Conservation (phyloP, 2,113 vertebrate genomes). For the Danionella cerebrum region DNA sequence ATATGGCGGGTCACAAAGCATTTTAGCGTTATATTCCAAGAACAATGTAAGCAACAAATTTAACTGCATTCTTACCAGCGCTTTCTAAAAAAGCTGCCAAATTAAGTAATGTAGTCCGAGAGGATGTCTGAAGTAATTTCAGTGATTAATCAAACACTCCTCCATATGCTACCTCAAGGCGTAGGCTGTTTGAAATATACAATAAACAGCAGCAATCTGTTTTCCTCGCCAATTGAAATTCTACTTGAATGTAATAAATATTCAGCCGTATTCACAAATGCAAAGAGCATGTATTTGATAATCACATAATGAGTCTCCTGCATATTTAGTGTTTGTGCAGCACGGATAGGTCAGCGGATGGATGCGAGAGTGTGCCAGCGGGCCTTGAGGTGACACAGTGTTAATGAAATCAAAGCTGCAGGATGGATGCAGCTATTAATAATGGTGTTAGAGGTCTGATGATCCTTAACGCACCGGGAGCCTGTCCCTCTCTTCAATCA, state of each 20-base stretch:
- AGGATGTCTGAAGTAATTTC: constrained; percentile 2
- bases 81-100: not conserved
- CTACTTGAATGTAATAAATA: constrained; percentile 14
- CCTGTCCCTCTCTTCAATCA: constrained; percentile 18
- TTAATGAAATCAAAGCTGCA: constrained; percentile 41
- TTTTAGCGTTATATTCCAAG: too few relatives aligned
- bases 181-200: too few relatives aligned
- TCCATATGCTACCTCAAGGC: constrained; percentile 2
- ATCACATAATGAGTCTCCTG: constrained; percentile 16
- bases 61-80: not conserved
- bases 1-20: too few relatives aligned
- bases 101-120: not conserved
- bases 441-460: constrained; percentile 42
- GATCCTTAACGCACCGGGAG: constrained; percentile 48
- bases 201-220: not conserved
- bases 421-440: constrained; percentile 46
- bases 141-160: constrained; percentile 7
- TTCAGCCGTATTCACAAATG: not conserved
- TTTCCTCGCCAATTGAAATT: not conserved
- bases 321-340: constrained; percentile 8
- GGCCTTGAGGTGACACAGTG: constrained; percentile 29
- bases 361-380: not conserved
- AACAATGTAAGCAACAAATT: too few relatives aligned
- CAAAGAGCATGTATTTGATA: constrained; percentile 17
- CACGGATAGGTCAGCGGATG: constrained; percentile 19